Base-by-base conservation (phyloP, 2,888 invertebrate species). In the Conus canariensis region DNA sequence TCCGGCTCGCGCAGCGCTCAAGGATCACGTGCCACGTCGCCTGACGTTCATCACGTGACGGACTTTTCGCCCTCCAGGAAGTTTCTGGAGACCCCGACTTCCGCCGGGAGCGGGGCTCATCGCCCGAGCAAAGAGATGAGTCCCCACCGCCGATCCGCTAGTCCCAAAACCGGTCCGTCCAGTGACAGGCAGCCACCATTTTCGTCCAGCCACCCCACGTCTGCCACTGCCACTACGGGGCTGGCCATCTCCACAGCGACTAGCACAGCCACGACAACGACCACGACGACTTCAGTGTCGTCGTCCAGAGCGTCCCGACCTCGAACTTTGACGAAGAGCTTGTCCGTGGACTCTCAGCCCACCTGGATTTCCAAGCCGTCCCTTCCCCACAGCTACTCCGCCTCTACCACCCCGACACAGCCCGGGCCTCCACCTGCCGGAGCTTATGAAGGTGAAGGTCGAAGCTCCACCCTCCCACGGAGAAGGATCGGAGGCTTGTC, bases 1-100 rank as follows among this genome's bases (percentile, higher is more conserved):
- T 94, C 94, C 22, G 94, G 94, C 22, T 92, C 94, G 25, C 93
- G 93, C 87, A 94, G 94, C 90, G 94, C 94, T 2, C 93, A 92
- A 85, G 90, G 92, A 12, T 94, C 94, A 9, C 92, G 94, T 3
- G 93, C 94, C 67, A 70, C 93, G 4, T 93, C 94, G 1, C 94
- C 94, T 2, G 93, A 93, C 30, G 87, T 86, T 7, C 70, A 70
- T 22, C 85, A 64, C 25, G 67, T 70, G 83, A 58, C 85, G 60
- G 85, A 85, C 83, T 16, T 89, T 89, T 89, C 89, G 85, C 25
- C 67, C 10, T 25, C 90, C 25, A 87, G 64, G 22, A 60, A 56
- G 30, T 60, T 88, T 5, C 88, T 85, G 45, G 74, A 83, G 45
- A 16, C 90, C n/a, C 5, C 86, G 22, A 14, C 83, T 12, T 85